phyloP scores from a whole-genome alignment of 1,140 invertebrate species.

The Drosophila kohkoa region DNA sequence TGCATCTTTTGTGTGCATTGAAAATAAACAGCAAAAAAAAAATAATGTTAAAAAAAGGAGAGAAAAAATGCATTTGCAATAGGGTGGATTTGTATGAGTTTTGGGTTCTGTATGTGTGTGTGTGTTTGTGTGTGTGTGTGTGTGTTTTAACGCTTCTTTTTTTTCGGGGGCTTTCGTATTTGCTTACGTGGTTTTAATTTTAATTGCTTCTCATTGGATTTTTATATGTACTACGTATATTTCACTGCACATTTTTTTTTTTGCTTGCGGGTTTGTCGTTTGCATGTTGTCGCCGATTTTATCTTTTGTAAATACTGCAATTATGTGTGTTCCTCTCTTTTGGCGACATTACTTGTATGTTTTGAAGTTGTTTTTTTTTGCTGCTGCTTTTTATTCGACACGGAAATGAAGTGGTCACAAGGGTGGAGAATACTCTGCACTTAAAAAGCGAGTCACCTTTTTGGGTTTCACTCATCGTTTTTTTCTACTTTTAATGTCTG shows the following conservation, averaged over 20 bases:
- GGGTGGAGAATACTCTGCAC: not conserved
- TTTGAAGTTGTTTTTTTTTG: constrained; percentile 15
- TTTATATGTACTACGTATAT: constrained; percentile 13
- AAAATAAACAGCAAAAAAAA: constrained; percentile 2
- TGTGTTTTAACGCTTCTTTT: constrained; percentile 26
- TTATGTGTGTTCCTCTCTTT: constrained; percentile 78
- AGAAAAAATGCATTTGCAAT: constrained; percentile 68
- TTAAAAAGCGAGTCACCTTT: constrained; percentile 11
- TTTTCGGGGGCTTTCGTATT: constrained; percentile 68
- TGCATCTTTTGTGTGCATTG: constrained; percentile 75
- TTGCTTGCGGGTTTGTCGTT: constrained; percentile 45
- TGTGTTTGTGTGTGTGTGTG: too few species aligned
- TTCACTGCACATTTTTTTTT: constrained; percentile 9
- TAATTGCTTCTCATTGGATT: constrained; percentile 76
- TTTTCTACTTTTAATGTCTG: constrained; percentile 1
- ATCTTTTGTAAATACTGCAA: constrained; percentile 84
- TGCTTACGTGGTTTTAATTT: constrained; percentile 82
- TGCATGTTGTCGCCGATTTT: constrained; percentile 78
- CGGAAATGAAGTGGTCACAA: constrained; percentile 22
- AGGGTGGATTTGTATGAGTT: constrained; percentile 73
- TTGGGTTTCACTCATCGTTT: not conserved
- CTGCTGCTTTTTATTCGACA: constrained; percentile 1
- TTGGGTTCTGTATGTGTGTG: constrained; percentile 26
- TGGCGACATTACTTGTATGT: constrained; percentile 68
- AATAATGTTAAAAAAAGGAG: not conserved